Evolutionary conservation across 30 jellyfish, hydroid and myxozoan species (phyloP).

Genomic region (Rhopilema esculentum): DNA sequence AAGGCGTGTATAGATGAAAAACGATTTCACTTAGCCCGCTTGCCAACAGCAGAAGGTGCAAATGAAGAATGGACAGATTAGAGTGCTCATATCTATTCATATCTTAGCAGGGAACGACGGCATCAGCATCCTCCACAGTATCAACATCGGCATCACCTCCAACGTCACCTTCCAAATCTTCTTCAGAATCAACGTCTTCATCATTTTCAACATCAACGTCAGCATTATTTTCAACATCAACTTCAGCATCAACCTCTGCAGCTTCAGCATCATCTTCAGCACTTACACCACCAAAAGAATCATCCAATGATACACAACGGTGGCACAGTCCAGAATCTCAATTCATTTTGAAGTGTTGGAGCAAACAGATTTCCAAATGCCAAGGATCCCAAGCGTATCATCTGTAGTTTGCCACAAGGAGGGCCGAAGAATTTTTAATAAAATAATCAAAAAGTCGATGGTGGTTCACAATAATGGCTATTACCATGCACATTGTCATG

Average conservation of each 20-base stretch:
- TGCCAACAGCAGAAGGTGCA: not conserved
- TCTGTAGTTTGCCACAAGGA: not conserved
- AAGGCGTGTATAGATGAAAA: not conserved
- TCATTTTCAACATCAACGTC: no score
- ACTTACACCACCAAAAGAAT: no score
- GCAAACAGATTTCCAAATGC: not conserved
- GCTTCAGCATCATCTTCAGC: no score
- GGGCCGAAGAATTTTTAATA: not conserved
- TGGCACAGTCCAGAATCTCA: constrained; percentile 7
- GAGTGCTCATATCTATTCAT: not conserved
- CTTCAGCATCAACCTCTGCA: no score
- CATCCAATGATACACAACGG: not conserved
- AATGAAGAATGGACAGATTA: no score
- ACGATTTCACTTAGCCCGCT: not conserved
- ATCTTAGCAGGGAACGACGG: not conserved
- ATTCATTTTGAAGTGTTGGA: constrained; percentile 4
- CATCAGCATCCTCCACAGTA: not conserved
- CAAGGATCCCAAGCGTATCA: not conserved
- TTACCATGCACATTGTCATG: constrained; percentile 5
- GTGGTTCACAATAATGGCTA: not conserved
- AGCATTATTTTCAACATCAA: no score
- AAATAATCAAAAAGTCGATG: not conserved
- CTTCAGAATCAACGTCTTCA: no score
- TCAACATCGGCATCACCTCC: not conserved
- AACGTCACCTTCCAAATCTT: no score